Conservation (phyloP, 2,113 vertebrate genomes). For the Heloderma charlesbogerti region DNA sequence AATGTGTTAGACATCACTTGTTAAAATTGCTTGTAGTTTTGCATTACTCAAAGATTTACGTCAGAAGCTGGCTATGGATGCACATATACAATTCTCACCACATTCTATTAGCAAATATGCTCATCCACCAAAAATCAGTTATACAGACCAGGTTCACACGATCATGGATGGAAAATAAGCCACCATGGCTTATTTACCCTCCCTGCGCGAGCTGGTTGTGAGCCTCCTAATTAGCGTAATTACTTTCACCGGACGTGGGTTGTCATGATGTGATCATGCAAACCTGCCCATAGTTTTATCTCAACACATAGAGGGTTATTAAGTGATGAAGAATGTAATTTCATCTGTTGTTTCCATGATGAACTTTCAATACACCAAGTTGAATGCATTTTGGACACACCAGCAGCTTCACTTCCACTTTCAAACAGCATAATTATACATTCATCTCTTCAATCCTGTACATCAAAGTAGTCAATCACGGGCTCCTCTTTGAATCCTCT, state of each 20-base stretch:
- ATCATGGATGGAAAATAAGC: too few species aligned
- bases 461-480: conserved; percentile 95
- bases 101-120: background rate
- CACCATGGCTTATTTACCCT: too few species aligned
- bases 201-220: too few species aligned
- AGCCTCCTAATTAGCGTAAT: too few species aligned
- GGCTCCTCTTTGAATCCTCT: conserved; percentile 89
- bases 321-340: background rate
- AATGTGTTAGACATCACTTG: conserved; percentile 28
- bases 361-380: conserved; percentile 22
- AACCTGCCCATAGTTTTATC: too few species aligned
- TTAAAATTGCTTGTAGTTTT: background rate
- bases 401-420: conserved; percentile 42
- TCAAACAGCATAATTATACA: conserved; percentile 32
- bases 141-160: background rate
- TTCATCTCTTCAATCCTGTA: conserved; percentile 86
- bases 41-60: background rate
- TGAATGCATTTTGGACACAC: conserved; percentile 38
- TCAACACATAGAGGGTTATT: background rate
- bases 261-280: too few species aligned
- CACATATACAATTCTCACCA: background rate
- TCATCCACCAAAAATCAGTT: background rate
- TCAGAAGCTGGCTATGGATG: background rate
- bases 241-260: too few species aligned
- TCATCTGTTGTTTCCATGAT: conserved; percentile 15